Evolutionary conservation across 2,888 invertebrate genomes (phyloP).

Genomic region (Ophonus ardosiacus): DNA sequence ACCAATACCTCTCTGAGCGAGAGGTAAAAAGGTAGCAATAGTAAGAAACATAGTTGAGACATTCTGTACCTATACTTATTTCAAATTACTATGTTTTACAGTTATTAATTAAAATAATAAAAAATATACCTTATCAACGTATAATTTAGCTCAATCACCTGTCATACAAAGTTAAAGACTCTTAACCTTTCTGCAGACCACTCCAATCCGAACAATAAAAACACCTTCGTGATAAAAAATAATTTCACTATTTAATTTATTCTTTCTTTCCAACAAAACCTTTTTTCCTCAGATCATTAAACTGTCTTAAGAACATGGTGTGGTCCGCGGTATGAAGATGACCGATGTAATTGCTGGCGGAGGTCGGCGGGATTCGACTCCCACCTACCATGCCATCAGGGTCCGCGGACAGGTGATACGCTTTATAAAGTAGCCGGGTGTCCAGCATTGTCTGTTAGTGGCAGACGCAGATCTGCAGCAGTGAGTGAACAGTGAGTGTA

Average conservation of each 20-base stretch:
- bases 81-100: too few species aligned
- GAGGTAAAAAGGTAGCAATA: too few species aligned
- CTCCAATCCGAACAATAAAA: too few species aligned
- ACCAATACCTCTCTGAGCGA: too few species aligned
- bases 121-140: too few species aligned
- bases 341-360: slow-evolving; percentile 1
- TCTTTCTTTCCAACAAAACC: neutral
- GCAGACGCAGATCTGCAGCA: slow-evolving; percentile 6
- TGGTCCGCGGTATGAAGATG: neutral
- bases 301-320: neutral
- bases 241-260: neutral
- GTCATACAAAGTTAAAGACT: too few species aligned
- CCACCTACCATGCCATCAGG: slow-evolving; percentile 29
- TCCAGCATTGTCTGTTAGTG: neutral
- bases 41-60: too few species aligned
- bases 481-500: slow-evolving; percentile 12
- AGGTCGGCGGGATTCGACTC: slow-evolving; percentile 3
- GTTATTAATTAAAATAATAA: too few species aligned
- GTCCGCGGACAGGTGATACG: slow-evolving; percentile 18
- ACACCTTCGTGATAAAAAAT: too few species aligned
- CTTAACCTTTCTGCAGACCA: too few species aligned
- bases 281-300: neutral
- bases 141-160: too few species aligned
- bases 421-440: slow-evolving; percentile 52
- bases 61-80: too few species aligned